Evolutionary conservation across 2,113 vertebrate genomes (phyloP).

Genomic region (Nibea coibor): DNA sequence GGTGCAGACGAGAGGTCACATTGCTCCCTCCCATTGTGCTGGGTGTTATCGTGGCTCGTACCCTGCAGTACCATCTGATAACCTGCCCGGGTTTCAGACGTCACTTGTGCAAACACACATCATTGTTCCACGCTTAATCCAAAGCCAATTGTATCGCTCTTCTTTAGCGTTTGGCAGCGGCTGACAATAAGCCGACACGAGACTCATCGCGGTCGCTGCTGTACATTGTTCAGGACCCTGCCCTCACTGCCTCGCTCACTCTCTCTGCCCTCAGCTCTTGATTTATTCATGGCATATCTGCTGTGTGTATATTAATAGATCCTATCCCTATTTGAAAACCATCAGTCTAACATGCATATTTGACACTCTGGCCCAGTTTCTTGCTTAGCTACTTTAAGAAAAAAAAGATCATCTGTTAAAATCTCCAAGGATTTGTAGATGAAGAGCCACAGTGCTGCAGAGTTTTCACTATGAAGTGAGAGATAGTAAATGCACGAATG

Average conservation of each 20-base stretch:
- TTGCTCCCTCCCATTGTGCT: constrained; percentile 23
- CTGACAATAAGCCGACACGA: constrained; percentile 27
- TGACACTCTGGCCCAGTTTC: constrained; percentile 48
- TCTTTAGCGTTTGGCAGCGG: constrained; percentile 15
- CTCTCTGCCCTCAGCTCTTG: constrained; percentile 31
- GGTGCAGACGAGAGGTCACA: constrained; percentile 16
- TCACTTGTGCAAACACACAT: constrained; percentile 47
- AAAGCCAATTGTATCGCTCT: constrained; percentile 41
- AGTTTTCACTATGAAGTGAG: background rate
- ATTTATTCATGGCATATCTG: constrained; percentile 69
- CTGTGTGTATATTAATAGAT: constrained; percentile 70
- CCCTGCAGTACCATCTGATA: constrained; percentile 42
- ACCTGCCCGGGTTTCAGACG: constrained; percentile 32
- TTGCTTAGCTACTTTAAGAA: background rate
- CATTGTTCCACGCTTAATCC: constrained; percentile 46
- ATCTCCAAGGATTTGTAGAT: constrained; percentile 10
- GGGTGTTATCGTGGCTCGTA: constrained; percentile 16
- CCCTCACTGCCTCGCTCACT: constrained; percentile 5
- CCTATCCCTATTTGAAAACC: constrained; percentile 39
- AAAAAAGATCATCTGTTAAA: constrained; percentile 13
- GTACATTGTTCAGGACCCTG: constrained; percentile 37
- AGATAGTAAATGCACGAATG: background rate
- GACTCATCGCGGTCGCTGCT: background rate
- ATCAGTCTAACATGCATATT: constrained; percentile 54
- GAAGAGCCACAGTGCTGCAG: background rate